Evolutionary conservation across 1,140 invertebrate species (phyloP), one percentile per base, ranked within the genome.

Genomic region (Vanessa tameamea): DNA sequence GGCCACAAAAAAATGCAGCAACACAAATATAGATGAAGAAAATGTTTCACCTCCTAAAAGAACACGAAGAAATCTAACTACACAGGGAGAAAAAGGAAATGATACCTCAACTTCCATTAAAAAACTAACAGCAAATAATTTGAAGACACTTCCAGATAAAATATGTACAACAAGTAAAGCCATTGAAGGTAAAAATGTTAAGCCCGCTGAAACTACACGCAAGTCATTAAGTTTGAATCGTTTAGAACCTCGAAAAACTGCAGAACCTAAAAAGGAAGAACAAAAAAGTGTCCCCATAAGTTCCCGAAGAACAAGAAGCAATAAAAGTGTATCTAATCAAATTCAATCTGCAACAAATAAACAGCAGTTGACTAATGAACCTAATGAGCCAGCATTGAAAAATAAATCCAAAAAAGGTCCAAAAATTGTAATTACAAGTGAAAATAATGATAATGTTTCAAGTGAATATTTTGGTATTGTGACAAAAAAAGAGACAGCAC

Each of bases 31-130:
- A 64, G 75, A 78, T 72, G 76, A 85, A 80, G 84, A 83, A 74
- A 83, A 82, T 75, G 81, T 87, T 13, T 90, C 87, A 37, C 87
- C 88, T 70, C 85, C 89, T 26, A 91, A 92, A 87, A 83, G 81
- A 70, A 67, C 47, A 71, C 82, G 64, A 81, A 79, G 77, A 72
- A 77, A 50, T 26, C 47, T 64, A 57, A n/a, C 14, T 53, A 23
- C 48, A 3, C 48, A 73, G 8, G 48, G 11, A 31, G 64, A 55
- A 61, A 63, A 66, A 43, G 26, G 7, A 15, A 23, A n/a, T 47
- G 16, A 63, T 13, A 57, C 64, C 12, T 65, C 31, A 37, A 50
- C 14, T 53, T 37, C 69, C 50, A n/a, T 16, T 51, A 71, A 31
- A 53, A 43, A 43, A 37, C 20, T n/a, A 23, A 37, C 50, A 37